These are phyloP conservation scores for Sinella curviseta DNA, from an alignment of 1,140 invertebrate genomes.

Conservation along the genomic window DNA sequence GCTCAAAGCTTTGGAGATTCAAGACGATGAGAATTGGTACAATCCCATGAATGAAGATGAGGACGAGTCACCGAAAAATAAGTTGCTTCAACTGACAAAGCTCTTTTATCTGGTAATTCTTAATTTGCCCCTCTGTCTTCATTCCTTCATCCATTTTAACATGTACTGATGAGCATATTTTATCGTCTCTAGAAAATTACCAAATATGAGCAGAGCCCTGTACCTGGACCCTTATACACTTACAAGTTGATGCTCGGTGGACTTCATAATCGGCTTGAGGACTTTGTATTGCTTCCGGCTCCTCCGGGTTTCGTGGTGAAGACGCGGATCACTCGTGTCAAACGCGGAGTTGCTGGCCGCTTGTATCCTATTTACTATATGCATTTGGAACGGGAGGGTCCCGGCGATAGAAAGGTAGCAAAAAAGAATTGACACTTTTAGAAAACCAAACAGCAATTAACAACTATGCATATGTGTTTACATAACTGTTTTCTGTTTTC, in stretches of 20 bases:
- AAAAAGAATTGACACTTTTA: constrained; percentile 19
- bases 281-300: constrained; percentile 87
- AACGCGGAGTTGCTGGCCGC: constrained; percentile 94
- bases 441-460: constrained; percentile 12
- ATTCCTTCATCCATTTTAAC: background rate
- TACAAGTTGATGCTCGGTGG: background rate
- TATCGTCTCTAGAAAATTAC: background rate
- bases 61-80: background rate
- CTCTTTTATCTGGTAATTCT: background rate
- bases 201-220: background rate
- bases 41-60: background rate
- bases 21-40: background rate
- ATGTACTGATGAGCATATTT: background rate
- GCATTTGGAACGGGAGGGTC: constrained; percentile 85
- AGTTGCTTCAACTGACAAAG: background rate
- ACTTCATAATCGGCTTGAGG: constrained; percentile 59
- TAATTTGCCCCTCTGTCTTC: background rate
- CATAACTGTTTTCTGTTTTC: constrained; percentile 1
- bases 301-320: constrained; percentile 88
- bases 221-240: background rate
- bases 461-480: background rate
- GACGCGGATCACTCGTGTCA: constrained; percentile 92
- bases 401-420: constrained; percentile 81
- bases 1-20: background rate
- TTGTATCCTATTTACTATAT: constrained; percentile 97